A percentile compares a stretch with the other conserved stretches of the same genome.
phyloP scores from a whole-genome alignment of 2,888 invertebrate genomes.

The Troilus luridus region DNA sequence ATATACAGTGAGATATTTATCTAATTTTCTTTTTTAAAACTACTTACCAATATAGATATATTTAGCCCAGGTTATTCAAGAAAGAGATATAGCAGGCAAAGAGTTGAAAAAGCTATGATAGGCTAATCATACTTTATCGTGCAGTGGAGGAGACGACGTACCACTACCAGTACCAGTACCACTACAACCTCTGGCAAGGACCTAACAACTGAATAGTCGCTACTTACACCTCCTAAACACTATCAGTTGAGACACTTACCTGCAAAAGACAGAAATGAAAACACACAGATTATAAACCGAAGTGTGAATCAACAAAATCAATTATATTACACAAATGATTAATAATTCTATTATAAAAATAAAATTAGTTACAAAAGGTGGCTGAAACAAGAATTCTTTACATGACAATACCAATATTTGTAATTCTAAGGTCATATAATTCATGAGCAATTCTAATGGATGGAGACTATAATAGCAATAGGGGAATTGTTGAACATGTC shows the following conservation, averaged over 20 bases:
- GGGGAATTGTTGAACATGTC: too few species aligned
- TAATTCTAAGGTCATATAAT: too few species aligned
- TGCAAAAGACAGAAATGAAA: constrained; percentile 38
- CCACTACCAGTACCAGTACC: neutral
- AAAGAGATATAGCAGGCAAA: constrained; percentile 6
- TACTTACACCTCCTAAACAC: constrained; percentile 19
- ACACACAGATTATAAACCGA: constrained; percentile 43
- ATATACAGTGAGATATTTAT: neutral
- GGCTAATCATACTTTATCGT: constrained; percentile 28
- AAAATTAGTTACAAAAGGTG: neutral
- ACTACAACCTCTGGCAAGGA: neutral
- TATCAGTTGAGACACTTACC: constrained; percentile 12
- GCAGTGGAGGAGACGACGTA: neutral
- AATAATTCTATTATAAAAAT: neutral
- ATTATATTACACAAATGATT: neutral
- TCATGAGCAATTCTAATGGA: too few species aligned
- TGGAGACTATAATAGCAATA: too few species aligned
- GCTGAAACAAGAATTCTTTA: neutral
- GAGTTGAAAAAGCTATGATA: constrained; percentile 16
- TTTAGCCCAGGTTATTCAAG: neutral
- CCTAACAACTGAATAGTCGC: neutral
- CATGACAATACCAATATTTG: neutral
- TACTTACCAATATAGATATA: constrained; percentile 10
- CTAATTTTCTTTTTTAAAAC: neutral
- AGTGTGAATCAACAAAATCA: neutral